Evolutionary conservation across 92 coral and sea anemone genomes (phyloP).

Genomic region (Epizoanthus fatuus): DNA sequence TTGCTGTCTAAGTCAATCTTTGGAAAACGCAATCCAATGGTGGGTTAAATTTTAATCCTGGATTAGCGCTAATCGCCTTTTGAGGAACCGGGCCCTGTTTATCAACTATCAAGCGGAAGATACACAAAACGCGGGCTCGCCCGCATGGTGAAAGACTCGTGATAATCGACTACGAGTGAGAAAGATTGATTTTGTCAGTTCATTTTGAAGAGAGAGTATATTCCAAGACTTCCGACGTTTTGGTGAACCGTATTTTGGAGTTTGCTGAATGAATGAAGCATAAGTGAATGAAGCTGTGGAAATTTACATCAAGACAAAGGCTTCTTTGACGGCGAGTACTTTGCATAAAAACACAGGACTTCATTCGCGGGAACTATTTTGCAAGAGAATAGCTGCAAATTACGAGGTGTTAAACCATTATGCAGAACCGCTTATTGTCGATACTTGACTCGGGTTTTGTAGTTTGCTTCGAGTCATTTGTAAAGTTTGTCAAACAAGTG

Average conservation of each 20-base stretch:
- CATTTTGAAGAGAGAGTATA: background rate
- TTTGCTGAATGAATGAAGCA: background rate
- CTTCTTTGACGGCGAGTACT: conserved; percentile 33
- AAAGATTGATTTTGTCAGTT: conserved; percentile 4
- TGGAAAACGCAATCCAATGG: background rate
- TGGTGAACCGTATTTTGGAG: background rate
- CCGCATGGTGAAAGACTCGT: background rate
- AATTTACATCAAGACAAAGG: conserved; percentile 39
- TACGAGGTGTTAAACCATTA: conserved; percentile 44
- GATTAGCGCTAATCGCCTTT: no score
- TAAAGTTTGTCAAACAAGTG: conserved; percentile 35
- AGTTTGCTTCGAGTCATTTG: conserved; percentile 27
- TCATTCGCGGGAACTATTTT: conserved; percentile 33
- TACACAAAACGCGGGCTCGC: conserved; percentile 2
- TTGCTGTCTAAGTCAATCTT: no score
- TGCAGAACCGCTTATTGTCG: conserved; percentile 36
- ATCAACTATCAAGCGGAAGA: background rate
- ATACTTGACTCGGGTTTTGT: conserved; percentile 41
- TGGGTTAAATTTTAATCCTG: no score
- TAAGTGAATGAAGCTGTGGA: background rate
- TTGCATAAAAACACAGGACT: conserved; percentile 32
- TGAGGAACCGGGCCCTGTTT: no score
- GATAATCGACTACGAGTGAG: conserved; percentile 9
- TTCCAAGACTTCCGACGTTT: background rate
- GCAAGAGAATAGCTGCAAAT: conserved; percentile 52